Evolutionary conservation across 2,888 invertebrate species (phyloP).

Genomic region (Craniophora ligustri): DNA sequence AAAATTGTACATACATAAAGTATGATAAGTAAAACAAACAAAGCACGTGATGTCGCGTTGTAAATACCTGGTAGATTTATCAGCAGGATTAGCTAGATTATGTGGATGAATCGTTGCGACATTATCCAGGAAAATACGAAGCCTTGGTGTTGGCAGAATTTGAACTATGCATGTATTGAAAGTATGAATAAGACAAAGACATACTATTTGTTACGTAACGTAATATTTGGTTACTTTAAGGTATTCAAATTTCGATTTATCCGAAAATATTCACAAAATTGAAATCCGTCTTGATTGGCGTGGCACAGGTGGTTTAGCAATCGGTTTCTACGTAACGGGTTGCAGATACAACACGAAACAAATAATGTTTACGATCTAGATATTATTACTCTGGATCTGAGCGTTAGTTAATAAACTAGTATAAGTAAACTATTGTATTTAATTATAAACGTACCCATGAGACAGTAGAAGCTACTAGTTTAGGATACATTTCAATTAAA

Average conservation of each 20-base stretch:
- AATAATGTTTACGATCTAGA: too few relatives aligned
- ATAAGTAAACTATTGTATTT: too few relatives aligned
- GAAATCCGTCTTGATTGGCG: too few relatives aligned
- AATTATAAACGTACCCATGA: too few relatives aligned
- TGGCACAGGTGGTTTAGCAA: too few relatives aligned
- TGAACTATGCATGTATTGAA: background rate
- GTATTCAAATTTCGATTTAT: background rate
- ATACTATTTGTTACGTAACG: background rate
- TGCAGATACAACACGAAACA: too few relatives aligned
- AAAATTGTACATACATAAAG: conserved; percentile 26
- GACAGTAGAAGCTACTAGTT: too few relatives aligned
- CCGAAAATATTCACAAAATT: too few relatives aligned
- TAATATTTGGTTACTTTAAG: background rate
- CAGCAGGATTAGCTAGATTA: conserved; percentile 51
- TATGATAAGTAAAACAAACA: conserved; percentile 43
- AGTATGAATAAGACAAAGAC: conserved; percentile 16
- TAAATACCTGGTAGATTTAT: conserved; percentile 55
- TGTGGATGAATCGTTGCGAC: conserved; percentile 40
- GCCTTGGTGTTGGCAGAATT: conserved; percentile 14
- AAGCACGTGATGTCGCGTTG: conserved; percentile 20
- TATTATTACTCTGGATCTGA: too few relatives aligned
- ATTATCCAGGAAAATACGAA: conserved; percentile 21
- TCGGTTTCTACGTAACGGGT: too few relatives aligned
- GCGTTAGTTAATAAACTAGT: too few relatives aligned
- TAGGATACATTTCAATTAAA: too few relatives aligned